phyloP scores from a whole-genome alignment of 2,888 invertebrate species.

The Agrochola lychnidis region DNA sequence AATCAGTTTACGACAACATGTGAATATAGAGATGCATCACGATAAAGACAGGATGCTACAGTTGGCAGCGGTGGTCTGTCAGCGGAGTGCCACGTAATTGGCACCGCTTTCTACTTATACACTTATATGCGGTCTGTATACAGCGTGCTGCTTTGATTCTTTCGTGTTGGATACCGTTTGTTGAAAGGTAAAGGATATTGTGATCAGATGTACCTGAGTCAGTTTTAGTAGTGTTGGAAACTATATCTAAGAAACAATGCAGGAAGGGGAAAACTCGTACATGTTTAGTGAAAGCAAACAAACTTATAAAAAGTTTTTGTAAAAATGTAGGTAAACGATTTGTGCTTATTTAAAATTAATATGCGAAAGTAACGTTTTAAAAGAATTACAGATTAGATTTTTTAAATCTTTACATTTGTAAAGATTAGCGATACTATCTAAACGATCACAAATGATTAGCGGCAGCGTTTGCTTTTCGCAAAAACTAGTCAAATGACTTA shows the following conservation, averaged over 20 bases:
- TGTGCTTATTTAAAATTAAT: neutral
- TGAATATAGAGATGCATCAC: slow-evolving; percentile 47
- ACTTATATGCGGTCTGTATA: slow-evolving; percentile 52
- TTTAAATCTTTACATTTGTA: neutral
- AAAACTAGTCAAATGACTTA: no score
- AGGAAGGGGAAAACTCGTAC: neutral
- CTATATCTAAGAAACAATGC: neutral
- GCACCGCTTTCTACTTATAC: slow-evolving; percentile 80
- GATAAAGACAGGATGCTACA: slow-evolving; percentile 62
- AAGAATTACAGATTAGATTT: neutral
- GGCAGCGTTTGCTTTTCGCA: no score
- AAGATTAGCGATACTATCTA: no score
- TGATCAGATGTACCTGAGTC: neutral
- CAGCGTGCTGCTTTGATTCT: slow-evolving; percentile 38
- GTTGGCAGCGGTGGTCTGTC: slow-evolving; percentile 65
- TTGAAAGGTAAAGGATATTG: neutral
- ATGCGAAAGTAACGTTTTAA: neutral
- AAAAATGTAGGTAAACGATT: neutral
- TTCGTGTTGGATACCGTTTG: neutral
- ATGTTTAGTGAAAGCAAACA: neutral
- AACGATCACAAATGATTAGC: no score
- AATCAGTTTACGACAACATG: slow-evolving; percentile 46
- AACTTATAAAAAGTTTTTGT: neutral
- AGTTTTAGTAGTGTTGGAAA: neutral
- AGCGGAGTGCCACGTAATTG: slow-evolving; percentile 79